phyloP scores from a whole-genome alignment of 2,113 vertebrate species.

The Dasyurus viverrinus region DNA sequence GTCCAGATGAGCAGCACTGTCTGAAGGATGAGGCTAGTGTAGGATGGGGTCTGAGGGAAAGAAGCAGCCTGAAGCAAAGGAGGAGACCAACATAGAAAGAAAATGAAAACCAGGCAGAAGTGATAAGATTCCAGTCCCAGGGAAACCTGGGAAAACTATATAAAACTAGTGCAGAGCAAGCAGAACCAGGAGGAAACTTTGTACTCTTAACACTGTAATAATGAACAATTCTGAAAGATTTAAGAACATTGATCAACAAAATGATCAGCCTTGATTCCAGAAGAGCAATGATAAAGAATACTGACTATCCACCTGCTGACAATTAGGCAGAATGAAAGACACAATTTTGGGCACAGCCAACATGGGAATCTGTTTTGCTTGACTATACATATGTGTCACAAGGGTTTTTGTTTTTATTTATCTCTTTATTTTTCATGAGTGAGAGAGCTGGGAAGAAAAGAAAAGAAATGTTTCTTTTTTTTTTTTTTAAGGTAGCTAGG shows the following conservation, averaged over 20 bases:
- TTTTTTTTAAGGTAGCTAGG: neutral
- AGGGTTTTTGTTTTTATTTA: neutral
- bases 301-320: neutral
- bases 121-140: neutral
- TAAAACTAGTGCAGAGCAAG: neutral
- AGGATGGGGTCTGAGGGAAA: neutral
- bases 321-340: neutral
- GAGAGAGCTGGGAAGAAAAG: neutral
- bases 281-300: neutral
- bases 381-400: neutral
- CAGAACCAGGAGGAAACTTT: neutral
- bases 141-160: neutral
- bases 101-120: neutral
- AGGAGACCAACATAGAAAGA: neutral
- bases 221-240: neutral
- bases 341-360: neutral
- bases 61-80: neutral
- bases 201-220: neutral
- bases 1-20: neutral
- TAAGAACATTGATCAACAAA: neutral
- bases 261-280: neutral
- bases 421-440: neutral
- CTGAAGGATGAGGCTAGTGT: neutral
- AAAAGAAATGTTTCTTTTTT: neutral
- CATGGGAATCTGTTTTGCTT: neutral